Evolutionary conservation across 1,140 invertebrate genomes (phyloP).

Genomic region (Drosophila simulans): DNA sequence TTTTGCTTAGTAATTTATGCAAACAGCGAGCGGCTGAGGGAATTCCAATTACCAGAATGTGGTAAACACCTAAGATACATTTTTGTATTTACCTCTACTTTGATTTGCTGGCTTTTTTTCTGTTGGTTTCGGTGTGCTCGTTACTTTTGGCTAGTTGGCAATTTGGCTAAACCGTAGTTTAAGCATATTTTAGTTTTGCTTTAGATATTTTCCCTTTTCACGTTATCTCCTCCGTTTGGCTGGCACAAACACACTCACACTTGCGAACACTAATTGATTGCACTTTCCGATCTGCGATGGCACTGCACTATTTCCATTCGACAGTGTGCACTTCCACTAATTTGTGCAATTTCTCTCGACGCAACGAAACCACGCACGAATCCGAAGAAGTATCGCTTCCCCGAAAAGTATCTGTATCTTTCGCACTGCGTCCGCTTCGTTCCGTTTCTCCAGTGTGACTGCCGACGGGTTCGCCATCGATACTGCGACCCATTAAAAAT

Average conservation of each 20-base stretch:
- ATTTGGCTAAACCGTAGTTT: constrained; percentile 70
- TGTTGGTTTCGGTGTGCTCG: constrained; percentile 9
- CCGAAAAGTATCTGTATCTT: constrained; percentile 41
- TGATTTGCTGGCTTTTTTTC: constrained; percentile 31
- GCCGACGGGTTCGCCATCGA: background rate
- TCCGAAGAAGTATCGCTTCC: constrained; percentile 32
- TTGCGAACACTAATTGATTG: constrained; percentile 41
- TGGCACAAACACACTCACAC: constrained; percentile 20
- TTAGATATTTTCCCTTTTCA: constrained; percentile 25
- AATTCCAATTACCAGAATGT: background rate
- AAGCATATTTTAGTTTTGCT: constrained; percentile 71
- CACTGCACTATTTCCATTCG: constrained; percentile 30
- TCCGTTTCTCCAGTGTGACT: constrained; percentile 23
- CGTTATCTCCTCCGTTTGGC: constrained; percentile 17
- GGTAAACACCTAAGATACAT: constrained; percentile 12
- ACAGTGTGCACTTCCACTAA: constrained; percentile 46
- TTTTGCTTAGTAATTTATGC: constrained; percentile 31
- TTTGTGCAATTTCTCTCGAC: constrained; percentile 57
- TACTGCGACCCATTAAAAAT: background rate
- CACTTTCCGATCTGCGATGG: constrained; percentile 41
- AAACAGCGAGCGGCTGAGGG: constrained; percentile 18
- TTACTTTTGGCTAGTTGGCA: constrained; percentile 64
- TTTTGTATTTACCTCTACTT: constrained; percentile 55
- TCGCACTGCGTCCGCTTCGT: constrained; percentile 12
- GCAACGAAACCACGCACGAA: constrained; percentile 43